Evolutionary conservation across 1,140 invertebrate genomes (phyloP).

Genomic region (Nephila pilipes): DNA sequence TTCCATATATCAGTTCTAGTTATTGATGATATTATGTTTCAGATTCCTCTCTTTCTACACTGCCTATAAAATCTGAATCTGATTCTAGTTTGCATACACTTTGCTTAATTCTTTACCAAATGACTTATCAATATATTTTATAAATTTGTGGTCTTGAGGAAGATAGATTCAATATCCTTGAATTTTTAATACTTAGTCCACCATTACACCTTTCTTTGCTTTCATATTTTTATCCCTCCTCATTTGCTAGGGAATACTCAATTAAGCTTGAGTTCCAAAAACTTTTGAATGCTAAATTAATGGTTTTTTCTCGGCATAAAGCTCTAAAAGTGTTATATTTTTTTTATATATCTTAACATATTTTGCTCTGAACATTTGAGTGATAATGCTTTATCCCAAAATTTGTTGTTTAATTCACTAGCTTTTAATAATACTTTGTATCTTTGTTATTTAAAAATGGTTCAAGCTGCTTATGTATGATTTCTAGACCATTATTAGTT

Average conservation of each 20-base stretch:
- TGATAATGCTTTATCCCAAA: no score
- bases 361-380: no score
- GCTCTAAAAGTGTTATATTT: no score
- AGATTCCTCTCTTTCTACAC: not conserved
- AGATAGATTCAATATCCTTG: slow-evolving; percentile 32
- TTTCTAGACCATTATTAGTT: no score
- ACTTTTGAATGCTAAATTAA: not conserved
- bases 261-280: not conserved
- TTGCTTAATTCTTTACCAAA: not conserved
- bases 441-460: no score
- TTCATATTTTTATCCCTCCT: not conserved
- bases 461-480: no score
- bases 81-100: not conserved
- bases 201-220: slow-evolving; percentile 31
- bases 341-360: no score
- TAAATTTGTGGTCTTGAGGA: not conserved
- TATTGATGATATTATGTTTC: not conserved
- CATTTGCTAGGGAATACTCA: not conserved
- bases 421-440: no score
- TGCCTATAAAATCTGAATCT: not conserved
- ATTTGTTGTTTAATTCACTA: no score
- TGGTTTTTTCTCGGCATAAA: not conserved
- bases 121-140: slow-evolving; percentile 7
- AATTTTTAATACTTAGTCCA: slow-evolving; percentile 1
- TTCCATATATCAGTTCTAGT: not conserved